Percentiles rank a stretch among this genome's conserved stretches.
These are phyloP conservation scores for Aythya baeri DNA, from an alignment of 2,113 vertebrate species.

Conservation along the genomic window DNA sequence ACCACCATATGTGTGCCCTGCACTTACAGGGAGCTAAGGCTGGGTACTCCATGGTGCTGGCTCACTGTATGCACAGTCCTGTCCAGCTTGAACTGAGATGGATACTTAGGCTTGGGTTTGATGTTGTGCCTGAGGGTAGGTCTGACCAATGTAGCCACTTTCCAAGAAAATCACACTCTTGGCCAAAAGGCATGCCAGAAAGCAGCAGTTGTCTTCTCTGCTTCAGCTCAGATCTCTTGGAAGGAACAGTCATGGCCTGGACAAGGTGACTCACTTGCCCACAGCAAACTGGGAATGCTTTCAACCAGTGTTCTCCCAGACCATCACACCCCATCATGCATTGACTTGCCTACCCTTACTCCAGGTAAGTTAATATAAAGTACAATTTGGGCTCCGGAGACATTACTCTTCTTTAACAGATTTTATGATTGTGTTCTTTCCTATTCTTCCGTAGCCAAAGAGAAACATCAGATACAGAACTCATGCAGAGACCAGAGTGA, in stretches of 20 bases:
- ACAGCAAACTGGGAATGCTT: not conserved
- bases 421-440: not conserved
- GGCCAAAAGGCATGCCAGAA: not conserved
- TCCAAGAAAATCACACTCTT: not conserved
- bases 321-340: not conserved
- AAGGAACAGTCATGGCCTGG: not conserved
- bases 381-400: not conserved
- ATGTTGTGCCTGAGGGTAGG: not conserved
- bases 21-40: not conserved
- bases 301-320: not conserved
- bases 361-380: not conserved
- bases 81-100: not conserved
- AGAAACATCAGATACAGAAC: not conserved
- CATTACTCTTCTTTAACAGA: not conserved
- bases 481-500: not conserved
- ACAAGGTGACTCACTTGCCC: not conserved
- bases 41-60: not conserved
- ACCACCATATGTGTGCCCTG: rapidly evolving
- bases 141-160: not conserved
- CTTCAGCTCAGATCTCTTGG: not conserved
- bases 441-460: not conserved
- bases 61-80: not conserved
- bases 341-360: not conserved
- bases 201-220: not conserved
- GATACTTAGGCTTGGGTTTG: not conserved